Evolutionary conservation across 2,888 invertebrate species (phyloP).

Genomic region (Pristionchus exspectatus): DNA sequence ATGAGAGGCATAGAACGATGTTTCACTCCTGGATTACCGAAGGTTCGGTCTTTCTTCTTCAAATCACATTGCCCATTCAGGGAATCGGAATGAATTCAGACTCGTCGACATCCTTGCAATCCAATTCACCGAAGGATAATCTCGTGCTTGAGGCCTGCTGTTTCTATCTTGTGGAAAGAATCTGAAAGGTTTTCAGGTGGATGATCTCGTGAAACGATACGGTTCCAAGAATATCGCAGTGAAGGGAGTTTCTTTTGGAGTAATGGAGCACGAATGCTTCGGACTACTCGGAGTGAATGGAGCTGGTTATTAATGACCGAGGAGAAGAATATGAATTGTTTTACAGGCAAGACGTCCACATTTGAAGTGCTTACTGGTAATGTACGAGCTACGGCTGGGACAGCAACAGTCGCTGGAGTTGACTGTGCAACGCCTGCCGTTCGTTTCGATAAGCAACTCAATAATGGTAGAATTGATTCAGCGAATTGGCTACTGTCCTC

Average conservation of each 20-base stretch:
- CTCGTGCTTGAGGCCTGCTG: slow-evolving; percentile 1
- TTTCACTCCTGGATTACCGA: background rate
- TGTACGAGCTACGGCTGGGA: slow-evolving; percentile 62
- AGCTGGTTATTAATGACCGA: slow-evolving; percentile 60
- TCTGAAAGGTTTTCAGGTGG: background rate
- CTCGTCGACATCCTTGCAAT: background rate
- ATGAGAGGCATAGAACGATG: background rate
- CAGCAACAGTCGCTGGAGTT: slow-evolving; percentile 65
- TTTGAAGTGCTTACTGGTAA: slow-evolving; percentile 76
- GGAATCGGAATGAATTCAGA: background rate
- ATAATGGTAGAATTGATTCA: background rate
- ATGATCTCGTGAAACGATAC: slow-evolving; percentile 7
- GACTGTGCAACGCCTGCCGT: slow-evolving; percentile 59
- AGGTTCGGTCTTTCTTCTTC: background rate
- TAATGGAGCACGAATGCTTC: slow-evolving; percentile 74
- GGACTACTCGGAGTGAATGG: slow-evolving; percentile 75
- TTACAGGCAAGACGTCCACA: slow-evolving; percentile 73
- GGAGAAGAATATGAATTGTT: background rate
- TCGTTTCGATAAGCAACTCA: background rate
- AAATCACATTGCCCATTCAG: background rate
- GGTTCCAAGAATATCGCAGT: slow-evolving; percentile 17
- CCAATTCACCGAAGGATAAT: background rate
- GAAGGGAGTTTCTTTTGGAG: slow-evolving; percentile 70
- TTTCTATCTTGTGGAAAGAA: background rate
- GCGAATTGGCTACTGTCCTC: slow-evolving; percentile 76